Percentiles rank a stretch among this genome's conserved stretches.
These are phyloP conservation scores for Leucoma salicis DNA, from an alignment of 2,888 invertebrate species.

Conservation along the genomic window DNA sequence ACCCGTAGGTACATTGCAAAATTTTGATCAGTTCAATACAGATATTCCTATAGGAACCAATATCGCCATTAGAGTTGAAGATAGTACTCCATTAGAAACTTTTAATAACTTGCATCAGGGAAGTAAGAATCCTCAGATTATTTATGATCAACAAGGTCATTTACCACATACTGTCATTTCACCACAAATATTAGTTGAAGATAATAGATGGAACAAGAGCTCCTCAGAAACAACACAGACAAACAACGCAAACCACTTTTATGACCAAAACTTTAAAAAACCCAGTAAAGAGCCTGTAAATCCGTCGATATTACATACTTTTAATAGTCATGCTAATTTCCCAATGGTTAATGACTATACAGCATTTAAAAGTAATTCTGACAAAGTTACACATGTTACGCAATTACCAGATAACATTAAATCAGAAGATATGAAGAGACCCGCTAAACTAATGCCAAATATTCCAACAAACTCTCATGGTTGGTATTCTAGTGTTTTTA, in stretches of 20 bases:
- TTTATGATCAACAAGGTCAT: slow-evolving; percentile 41
- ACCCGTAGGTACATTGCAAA: slow-evolving; percentile 50
- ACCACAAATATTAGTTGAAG: slow-evolving; percentile 49
- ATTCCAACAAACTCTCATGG: slow-evolving; percentile 72
- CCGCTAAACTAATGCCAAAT: slow-evolving; percentile 63
- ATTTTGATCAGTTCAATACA: slow-evolving; percentile 59
- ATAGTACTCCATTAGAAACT: slow-evolving; percentile 54
- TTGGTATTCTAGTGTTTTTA: slow-evolving; percentile 67
- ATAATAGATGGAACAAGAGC: slow-evolving; percentile 69
- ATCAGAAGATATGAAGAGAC: slow-evolving; percentile 48
- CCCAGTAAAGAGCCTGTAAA: slow-evolving; percentile 17
- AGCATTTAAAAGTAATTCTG: slow-evolving; percentile 24
- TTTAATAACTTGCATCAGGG: slow-evolving; percentile 58
- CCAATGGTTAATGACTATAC: slow-evolving; percentile 64
- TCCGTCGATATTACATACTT: slow-evolving; percentile 41
- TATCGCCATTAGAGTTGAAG: slow-evolving; percentile 75
- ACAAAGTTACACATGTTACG: slow-evolving; percentile 45
- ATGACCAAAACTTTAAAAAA: slow-evolving; percentile 31
- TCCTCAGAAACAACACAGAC: slow-evolving; percentile 33
- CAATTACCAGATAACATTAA: slow-evolving; percentile 47
- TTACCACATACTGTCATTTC: slow-evolving; percentile 36
- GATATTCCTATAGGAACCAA: slow-evolving; percentile 77
- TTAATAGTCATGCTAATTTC: slow-evolving; percentile 77
- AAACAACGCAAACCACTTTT: slow-evolving; percentile 31
- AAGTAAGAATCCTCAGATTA: slow-evolving; percentile 42